Base-by-base conservation (phyloP, 2,113 vertebrate species). In the Planiliza haematocheilus region DNA sequence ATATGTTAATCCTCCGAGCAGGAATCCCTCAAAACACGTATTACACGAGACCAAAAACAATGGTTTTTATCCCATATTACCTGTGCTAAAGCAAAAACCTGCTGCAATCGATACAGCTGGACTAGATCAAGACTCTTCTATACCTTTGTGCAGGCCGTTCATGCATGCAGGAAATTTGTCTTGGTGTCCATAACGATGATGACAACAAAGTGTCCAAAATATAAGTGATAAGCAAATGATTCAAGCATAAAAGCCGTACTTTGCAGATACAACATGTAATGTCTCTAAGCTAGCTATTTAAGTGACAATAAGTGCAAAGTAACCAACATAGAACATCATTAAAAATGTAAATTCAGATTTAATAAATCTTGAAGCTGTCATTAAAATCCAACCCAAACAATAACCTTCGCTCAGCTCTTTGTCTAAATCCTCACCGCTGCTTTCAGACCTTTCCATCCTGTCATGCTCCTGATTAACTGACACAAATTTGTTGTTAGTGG, bases 401-500 rank as follows among this genome's bases (percentile, higher is more conserved):
- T 2, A 0, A 9, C 46, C 16, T 21, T 10, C 24, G 24, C 12
- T 39, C 16, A 5, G 7, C 10, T 45, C 41, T 38, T 21, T 20
- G 36, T 8, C 48, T 20, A 39, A 3, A 43, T 7, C 48, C 38
- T 62, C 24, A 12, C 18, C 13, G 11, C 17, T n/a, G 45, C 34
- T 18, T 43, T 53, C 14, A 12, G 45, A 43, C 21, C 41, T 43
- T 62, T 74, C 46, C 12, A 69, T 70, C 45, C 16, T 4, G 13
- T 61, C 34, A 24, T 68, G 37, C 37, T 65, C 7, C 30, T 52
- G 42, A 83, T 74, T 77, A 70, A 82, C 18, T 52, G 21, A 55
- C 4, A 36, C 11, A 52, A 65, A 74, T 74, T 58, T 74, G 43
- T 56, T 66, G 12, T 49, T 30, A 43, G 57, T 21, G 34, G 48